phyloP scores from a whole-genome alignment of 1,140 invertebrate species.

The Drosophila chauvacae region DNA sequence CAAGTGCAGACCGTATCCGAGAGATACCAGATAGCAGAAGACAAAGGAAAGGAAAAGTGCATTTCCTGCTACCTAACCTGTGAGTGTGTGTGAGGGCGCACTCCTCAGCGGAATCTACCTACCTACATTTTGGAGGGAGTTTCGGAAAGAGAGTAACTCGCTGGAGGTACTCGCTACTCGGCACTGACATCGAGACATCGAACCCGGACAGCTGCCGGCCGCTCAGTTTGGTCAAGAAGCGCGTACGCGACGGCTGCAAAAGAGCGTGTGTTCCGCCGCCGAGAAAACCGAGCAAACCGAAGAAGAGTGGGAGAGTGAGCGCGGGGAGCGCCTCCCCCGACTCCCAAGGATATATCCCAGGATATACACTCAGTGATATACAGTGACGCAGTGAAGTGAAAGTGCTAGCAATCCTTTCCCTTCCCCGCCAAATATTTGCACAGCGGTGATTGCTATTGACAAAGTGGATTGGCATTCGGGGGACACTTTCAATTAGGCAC shows the following conservation, averaged over 20 bases:
- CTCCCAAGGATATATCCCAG: neutral
- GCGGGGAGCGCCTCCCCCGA: conserved; percentile 12
- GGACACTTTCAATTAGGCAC: conserved; percentile 80
- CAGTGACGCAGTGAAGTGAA: conserved; percentile 36
- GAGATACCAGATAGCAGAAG: conserved; percentile 26
- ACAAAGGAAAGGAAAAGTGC: conserved; percentile 61
- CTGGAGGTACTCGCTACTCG: conserved; percentile 10
- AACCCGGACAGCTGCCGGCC: conserved; percentile 16
- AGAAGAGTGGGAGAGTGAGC: conserved; percentile 2
- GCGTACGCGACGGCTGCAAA: conserved; percentile 43
- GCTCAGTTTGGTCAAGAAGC: conserved; percentile 48
- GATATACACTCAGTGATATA: conserved; percentile 21
- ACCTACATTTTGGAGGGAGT: conserved; percentile 18
- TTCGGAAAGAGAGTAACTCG: conserved; percentile 28
- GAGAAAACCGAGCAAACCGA: neutral
- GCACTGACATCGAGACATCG: neutral
- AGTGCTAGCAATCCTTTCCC: conserved; percentile 63
- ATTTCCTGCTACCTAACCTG: conserved; percentile 71
- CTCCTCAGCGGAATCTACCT: conserved; percentile 24
- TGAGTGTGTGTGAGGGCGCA: conserved; percentile 25
- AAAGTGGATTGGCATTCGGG: conserved; percentile 77
- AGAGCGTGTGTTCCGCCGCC: conserved; percentile 23
- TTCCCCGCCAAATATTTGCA: conserved; percentile 68
- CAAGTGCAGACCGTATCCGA: conserved; percentile 62
- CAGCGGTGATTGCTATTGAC: conserved; percentile 76